A percentile compares a stretch with the other conserved stretches of the same genome.
These are phyloP conservation scores for Maylandia zebra DNA, from an alignment of 2,113 vertebrate species.

Conservation along the genomic window DNA sequence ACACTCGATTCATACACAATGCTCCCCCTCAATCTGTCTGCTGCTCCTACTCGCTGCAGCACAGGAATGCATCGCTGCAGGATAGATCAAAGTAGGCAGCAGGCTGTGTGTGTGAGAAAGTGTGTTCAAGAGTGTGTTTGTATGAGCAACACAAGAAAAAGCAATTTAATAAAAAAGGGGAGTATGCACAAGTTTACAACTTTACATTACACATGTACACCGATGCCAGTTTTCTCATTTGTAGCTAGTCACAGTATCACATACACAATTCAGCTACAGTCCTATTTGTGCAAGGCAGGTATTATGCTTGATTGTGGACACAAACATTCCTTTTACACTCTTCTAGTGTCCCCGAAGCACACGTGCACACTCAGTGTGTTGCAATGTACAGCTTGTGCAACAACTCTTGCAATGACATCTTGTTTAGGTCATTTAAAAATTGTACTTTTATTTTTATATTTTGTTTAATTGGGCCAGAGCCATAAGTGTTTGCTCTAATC, in stretches of 20 bases:
- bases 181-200: neutral
- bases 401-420: neutral
- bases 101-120: neutral
- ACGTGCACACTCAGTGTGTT: neutral
- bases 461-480: neutral
- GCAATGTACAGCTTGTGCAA: neutral
- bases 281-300: neutral
- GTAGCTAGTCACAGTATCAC: neutral
- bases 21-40: constrained; percentile 20
- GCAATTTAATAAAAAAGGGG: neutral
- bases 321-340: neutral
- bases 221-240: neutral
- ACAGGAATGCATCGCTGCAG: constrained; percentile 51
- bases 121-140: neutral
- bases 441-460: neutral
- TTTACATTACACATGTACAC: neutral
- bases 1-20: constrained; percentile 42
- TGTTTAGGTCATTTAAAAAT: neutral
- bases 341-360: neutral
- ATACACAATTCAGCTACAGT: neutral
- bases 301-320: neutral
- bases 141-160: neutral
- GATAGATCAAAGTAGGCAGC: constrained; percentile 40
- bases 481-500: neutral
- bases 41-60: constrained; percentile 27